These are phyloP conservation scores for Mya arenaria DNA, from an alignment of 1,140 invertebrate genomes.

Conservation along the genomic window DNA sequence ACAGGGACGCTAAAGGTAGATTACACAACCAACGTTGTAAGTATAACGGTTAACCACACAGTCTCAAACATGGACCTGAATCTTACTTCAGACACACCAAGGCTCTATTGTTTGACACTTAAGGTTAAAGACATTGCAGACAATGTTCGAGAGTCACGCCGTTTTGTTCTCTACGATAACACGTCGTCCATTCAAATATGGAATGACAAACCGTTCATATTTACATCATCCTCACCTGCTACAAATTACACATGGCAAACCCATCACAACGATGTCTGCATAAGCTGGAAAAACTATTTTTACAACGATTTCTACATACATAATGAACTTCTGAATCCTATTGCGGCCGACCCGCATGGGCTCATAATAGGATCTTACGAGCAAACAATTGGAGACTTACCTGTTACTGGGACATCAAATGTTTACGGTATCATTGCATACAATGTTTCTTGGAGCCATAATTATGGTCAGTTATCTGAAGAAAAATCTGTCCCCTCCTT, in stretches of 20 bases:
- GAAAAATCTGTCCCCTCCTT: conserved; percentile 25
- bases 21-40: background rate
- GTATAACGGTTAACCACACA: no score
- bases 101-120: background rate
- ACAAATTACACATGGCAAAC: conserved; percentile 41
- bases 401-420: conserved; percentile 61
- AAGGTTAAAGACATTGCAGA: conserved; percentile 23
- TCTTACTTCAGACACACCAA: background rate
- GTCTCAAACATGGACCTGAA: background rate
- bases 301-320: conserved; percentile 10
- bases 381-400: conserved; percentile 56
- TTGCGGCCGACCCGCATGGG: conserved; percentile 36
- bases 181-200: background rate
- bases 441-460: background rate
- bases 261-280: conserved; percentile 9
- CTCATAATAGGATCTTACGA: conserved; percentile 59
- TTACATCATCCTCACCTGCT: background rate
- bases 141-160: conserved; percentile 18
- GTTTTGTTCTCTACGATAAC: conserved; percentile 24
- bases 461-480: background rate
- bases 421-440: conserved; percentile 57
- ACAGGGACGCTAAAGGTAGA: background rate
- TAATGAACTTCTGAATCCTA: conserved; percentile 45
- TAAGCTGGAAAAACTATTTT: conserved; percentile 11
- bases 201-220: background rate